Conservation (phyloP, 2,888 invertebrate species). For the Trilocha varians region DNA sequence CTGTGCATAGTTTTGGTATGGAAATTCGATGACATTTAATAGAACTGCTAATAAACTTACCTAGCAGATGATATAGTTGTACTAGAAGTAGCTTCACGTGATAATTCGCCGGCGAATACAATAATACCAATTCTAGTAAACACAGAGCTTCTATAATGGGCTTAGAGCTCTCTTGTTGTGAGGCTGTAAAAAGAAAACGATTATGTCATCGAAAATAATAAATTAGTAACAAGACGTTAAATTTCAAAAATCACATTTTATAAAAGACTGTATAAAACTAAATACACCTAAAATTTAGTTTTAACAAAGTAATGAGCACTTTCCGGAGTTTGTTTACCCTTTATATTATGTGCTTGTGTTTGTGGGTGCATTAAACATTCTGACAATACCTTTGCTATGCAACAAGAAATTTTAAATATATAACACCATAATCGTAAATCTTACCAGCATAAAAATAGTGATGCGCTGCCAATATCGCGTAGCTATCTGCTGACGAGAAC, state of each 20-base stretch:
- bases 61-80: slow-evolving; percentile 83
- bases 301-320: too few relatives aligned
- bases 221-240: too few relatives aligned
- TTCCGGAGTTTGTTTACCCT: too few relatives aligned
- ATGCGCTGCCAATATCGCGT: slow-evolving; percentile 85
- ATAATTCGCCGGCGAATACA: slow-evolving; percentile 89
- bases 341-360: too few relatives aligned
- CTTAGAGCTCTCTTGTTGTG: slow-evolving; percentile 63
- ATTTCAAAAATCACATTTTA: too few relatives aligned
- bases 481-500: slow-evolving; percentile 84
- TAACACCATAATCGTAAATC: too few relatives aligned
- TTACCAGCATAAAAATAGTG: slow-evolving; percentile 71
- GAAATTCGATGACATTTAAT: background rate
- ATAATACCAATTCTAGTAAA: slow-evolving; percentile 81
- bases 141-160: slow-evolving; percentile 77
- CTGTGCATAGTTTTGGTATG: background rate
- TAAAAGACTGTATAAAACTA: too few relatives aligned
- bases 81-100: slow-evolving; percentile 89
- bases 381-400: too few relatives aligned
- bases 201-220: too few relatives aligned
- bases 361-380: too few relatives aligned
- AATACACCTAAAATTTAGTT: too few relatives aligned
- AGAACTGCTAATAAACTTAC: slow-evolving; percentile 49
- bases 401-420: too few relatives aligned
- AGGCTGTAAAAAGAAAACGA: slow-evolving; percentile 37